Evolutionary conservation across 2,888 invertebrate genomes (phyloP).

Genomic region (Temnothorax rugatulus): DNA sequence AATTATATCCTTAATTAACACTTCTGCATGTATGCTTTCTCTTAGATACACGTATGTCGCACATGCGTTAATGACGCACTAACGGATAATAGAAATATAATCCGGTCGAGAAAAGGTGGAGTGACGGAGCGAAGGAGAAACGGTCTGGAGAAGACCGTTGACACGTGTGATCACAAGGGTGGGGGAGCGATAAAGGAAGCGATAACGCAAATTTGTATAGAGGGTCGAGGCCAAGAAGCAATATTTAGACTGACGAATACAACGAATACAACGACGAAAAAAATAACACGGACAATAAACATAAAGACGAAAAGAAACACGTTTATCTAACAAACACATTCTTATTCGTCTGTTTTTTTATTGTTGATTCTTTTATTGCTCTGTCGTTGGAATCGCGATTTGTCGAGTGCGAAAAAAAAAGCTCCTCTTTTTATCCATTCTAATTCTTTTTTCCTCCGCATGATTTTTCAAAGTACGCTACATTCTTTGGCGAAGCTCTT

Average conservation of each 20-base stretch:
- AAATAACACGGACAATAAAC: neutral
- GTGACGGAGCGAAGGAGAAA: neutral
- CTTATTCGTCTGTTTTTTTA: too few species aligned
- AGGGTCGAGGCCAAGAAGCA: neutral
- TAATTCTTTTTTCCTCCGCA: neutral
- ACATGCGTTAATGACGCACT: slow-evolving; percentile 1
- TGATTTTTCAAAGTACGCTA: slow-evolving; percentile 55
- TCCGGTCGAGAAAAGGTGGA: neutral
- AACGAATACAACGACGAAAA: neutral
- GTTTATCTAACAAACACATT: neutral
- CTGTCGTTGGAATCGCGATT: neutral
- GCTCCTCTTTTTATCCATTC: too few species aligned
- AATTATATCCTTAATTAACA: neutral
- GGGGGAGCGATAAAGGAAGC: neutral
- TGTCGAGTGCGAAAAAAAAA: neutral
- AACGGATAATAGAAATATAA: slow-evolving; percentile 23
- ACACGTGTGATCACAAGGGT: slow-evolving; percentile 12
- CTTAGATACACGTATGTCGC: too few species aligned
- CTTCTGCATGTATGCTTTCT: too few species aligned
- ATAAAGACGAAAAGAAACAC: neutral
- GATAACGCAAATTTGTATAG: slow-evolving; percentile 9
- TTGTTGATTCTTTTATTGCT: neutral
- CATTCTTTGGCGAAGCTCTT: slow-evolving; percentile 69
- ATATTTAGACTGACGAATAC: slow-evolving; percentile 1
- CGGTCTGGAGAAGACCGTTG: neutral